phyloP scores from a whole-genome alignment of 2,888 invertebrate species.

The Cancer borealis region DNA sequence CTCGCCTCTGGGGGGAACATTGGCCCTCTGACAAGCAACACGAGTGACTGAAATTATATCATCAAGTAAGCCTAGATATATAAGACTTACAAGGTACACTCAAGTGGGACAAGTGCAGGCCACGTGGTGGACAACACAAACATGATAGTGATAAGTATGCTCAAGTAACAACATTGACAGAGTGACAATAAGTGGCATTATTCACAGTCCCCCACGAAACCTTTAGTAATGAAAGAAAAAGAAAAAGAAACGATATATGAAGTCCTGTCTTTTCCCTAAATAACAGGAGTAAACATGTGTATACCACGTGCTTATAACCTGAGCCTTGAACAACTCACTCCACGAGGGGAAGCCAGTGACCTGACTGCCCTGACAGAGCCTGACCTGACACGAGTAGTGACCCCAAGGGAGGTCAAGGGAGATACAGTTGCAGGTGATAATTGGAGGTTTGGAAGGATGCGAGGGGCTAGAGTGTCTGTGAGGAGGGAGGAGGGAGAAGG shows the following conservation, averaged over 20 bases:
- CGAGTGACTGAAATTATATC: background rate
- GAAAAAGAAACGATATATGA: too few species aligned
- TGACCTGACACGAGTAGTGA: background rate
- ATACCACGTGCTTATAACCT: background rate
- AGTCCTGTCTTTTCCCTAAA: too few species aligned
- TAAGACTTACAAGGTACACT: background rate
- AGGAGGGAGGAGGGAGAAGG: background rate
- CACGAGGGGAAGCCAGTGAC: background rate
- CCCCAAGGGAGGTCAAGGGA: background rate
- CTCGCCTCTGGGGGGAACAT: background rate
- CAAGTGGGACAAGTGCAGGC: background rate
- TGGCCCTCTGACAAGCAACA: slow-evolving; percentile 6
- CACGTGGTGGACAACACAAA: slow-evolving; percentile 3
- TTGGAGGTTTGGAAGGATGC: background rate
- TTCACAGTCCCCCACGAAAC: background rate
- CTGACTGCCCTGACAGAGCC: background rate
- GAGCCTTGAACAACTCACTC: background rate
- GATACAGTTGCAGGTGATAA: slow-evolving; percentile 31
- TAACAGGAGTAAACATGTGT: background rate
- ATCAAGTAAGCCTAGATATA: background rate
- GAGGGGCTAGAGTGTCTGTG: background rate
- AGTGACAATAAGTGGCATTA: background rate
- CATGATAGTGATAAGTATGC: background rate
- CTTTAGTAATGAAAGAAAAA: too few species aligned
- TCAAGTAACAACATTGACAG: background rate